Conservation (phyloP, 2,888 invertebrate genomes). For the Melanotus villosus region DNA sequence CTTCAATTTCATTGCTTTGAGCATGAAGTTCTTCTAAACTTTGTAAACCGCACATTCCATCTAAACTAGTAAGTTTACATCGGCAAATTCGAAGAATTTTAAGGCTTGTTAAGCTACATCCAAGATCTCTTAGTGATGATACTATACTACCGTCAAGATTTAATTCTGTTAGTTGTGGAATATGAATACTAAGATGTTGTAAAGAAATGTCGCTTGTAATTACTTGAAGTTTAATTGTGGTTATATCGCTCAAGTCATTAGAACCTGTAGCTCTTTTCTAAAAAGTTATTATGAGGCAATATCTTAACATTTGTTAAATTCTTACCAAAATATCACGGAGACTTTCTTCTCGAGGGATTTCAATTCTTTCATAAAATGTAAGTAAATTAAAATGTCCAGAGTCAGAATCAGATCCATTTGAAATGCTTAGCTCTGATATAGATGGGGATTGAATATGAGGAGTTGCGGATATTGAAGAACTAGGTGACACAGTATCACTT, state of each 20-base stretch:
- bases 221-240: conserved; percentile 75
- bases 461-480: conserved; percentile 7
- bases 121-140: conserved; percentile 78
- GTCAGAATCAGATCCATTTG: conserved; percentile 26
- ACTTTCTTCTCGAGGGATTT: conserved; percentile 54
- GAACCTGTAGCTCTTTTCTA: conserved; percentile 65
- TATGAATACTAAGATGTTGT: conserved; percentile 74
- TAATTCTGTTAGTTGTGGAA: conserved; percentile 74
- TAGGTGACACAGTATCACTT: conserved; percentile 12
- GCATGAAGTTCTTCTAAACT: conserved; percentile 76
- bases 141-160: conserved; percentile 79
- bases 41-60: conserved; percentile 78
- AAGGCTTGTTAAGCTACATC: conserved; percentile 74
- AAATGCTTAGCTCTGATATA: conserved; percentile 25
- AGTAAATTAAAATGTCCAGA: neutral
- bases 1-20: conserved; percentile 74
- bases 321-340: conserved; percentile 59
- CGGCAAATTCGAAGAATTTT: conserved; percentile 75
- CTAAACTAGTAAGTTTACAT: conserved; percentile 77
- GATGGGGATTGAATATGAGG: conserved; percentile 17
- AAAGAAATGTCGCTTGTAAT: conserved; percentile 77
- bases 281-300: no score
- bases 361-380: conserved; percentile 16
- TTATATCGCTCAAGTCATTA: conserved; percentile 69
- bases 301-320: no score